phyloP scores from a whole-genome alignment of 2,888 invertebrate species.

The Tiphia femorata region DNA sequence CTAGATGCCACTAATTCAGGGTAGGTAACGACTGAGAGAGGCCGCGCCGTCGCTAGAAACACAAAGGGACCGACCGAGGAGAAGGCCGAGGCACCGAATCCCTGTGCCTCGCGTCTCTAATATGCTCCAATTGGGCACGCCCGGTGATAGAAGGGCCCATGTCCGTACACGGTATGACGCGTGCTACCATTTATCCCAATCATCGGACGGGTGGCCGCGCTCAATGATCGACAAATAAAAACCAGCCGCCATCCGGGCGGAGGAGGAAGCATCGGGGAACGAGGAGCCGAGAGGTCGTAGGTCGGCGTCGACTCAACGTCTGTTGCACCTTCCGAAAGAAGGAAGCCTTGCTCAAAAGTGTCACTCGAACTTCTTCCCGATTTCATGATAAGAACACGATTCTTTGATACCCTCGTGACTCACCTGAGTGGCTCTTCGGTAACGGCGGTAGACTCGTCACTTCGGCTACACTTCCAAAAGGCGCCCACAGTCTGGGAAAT shows the following conservation, averaged over 20 bases:
- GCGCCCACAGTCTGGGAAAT: conserved; percentile 66
- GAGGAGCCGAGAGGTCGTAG: conserved; percentile 37
- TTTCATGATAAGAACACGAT: neutral
- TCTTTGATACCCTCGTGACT: neutral
- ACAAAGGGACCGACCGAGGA: conserved; percentile 63
- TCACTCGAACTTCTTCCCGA: conserved; percentile 1
- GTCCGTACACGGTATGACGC: conserved; percentile 60
- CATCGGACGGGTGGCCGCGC: conserved; percentile 60
- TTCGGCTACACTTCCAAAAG: conserved; percentile 59
- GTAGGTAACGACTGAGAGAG: conserved; percentile 56
- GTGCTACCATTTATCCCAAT: conserved; percentile 69
- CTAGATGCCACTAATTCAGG: conserved; percentile 66
- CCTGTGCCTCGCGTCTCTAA: conserved; percentile 65
- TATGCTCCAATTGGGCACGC: conserved; percentile 63
- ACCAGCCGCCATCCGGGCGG: conserved; percentile 60
- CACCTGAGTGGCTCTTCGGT: conserved; percentile 64
- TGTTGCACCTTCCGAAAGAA: conserved; percentile 25
- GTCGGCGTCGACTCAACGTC: conserved; percentile 18
- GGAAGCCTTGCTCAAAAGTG: conserved; percentile 18
- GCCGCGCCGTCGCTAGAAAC: conserved; percentile 46
- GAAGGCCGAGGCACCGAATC: conserved; percentile 61
- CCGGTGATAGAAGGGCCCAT: conserved; percentile 46
- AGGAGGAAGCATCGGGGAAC: conserved; percentile 49
- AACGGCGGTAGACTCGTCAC: conserved; percentile 59
- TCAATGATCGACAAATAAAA: conserved; percentile 65